Evolutionary conservation across 2,888 invertebrate genomes (phyloP).

Genomic region (Torymus tubicola): DNA sequence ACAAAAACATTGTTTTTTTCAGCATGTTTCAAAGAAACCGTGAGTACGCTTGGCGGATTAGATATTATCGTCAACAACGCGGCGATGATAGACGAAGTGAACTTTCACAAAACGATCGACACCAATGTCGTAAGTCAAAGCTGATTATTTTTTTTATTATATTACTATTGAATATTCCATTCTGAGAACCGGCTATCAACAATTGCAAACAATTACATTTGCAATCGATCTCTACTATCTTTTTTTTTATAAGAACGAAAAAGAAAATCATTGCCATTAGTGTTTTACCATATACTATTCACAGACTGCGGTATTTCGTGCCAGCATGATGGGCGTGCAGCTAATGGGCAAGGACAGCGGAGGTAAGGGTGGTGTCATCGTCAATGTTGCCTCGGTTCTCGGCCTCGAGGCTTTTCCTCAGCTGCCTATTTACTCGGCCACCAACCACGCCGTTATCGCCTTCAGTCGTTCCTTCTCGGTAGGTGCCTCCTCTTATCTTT

Average conservation of each 20-base stretch:
- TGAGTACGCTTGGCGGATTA: conserved; percentile 75
- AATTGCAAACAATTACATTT: too few relatives aligned
- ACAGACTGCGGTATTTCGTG: conserved; percentile 76
- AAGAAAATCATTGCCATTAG: background rate
- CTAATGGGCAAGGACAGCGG: conserved; percentile 77
- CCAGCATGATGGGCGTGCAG: conserved; percentile 75
- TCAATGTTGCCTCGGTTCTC: conserved; percentile 82
- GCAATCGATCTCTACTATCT: too few relatives aligned
- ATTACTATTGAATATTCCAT: background rate
- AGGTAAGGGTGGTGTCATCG: conserved; percentile 80
- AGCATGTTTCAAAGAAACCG: conserved; percentile 77
- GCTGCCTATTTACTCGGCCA: conserved; percentile 80
- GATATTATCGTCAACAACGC: conserved; percentile 78
- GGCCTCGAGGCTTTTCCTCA: conserved; percentile 78
- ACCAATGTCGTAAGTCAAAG: conserved; percentile 70
- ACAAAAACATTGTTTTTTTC: conserved; percentile 45
- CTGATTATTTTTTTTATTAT: conserved; percentile 5
- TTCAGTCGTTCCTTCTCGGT: conserved; percentile 73
- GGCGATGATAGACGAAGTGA: conserved; percentile 69
- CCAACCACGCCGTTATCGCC: conserved; percentile 77
- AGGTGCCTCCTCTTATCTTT: conserved; percentile 47
- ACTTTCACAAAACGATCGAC: conserved; percentile 69
- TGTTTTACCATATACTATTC: background rate
- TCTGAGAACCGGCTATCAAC: too few relatives aligned
- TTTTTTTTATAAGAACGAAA: too few relatives aligned